These are phyloP conservation scores for Pristionchus mayeri DNA, from an alignment of 2,888 invertebrate species.

Conservation along the genomic window DNA sequence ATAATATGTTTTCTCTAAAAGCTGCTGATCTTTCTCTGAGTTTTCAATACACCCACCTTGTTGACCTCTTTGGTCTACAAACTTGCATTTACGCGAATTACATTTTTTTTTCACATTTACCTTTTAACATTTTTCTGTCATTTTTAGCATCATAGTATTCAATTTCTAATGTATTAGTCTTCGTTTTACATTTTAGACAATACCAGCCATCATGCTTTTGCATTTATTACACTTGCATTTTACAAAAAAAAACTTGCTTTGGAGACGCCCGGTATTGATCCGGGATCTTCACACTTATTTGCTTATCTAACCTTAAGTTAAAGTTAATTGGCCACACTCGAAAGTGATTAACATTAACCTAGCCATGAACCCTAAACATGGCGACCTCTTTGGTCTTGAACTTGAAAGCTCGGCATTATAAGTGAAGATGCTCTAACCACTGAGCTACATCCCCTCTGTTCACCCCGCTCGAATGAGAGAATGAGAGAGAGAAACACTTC, in stretches of 20 bases:
- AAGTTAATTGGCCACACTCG: constrained; percentile 16
- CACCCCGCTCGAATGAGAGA: not conserved
- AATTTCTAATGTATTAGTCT: constrained; percentile 46
- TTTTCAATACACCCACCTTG: not conserved
- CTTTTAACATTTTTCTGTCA: constrained; percentile 50
- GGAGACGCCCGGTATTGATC: not conserved
- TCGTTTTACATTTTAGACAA: constrained; percentile 54
- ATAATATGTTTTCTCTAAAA: constrained; percentile 54
- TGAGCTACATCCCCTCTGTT: not conserved
- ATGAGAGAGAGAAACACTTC: not conserved
- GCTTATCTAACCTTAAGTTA: not conserved
- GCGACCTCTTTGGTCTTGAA: not conserved
- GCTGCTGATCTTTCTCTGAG: not conserved
- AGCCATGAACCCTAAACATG: constrained; percentile 8
- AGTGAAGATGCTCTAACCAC: not conserved
- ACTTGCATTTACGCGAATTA: constrained; percentile 56
- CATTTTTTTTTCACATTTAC: constrained; percentile 53
- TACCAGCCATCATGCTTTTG: not conserved
- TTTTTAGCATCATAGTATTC: not conserved
- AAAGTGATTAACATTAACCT: constrained; percentile 35
- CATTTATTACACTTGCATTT: not conserved
- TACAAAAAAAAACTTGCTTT: not conserved
- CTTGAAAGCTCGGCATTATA: not conserved
- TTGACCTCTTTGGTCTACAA: constrained; percentile 50
- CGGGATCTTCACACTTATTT: not conserved